A percentile compares a stretch with the other conserved stretches of the same genome.
Evolutionary conservation across 2,113 vertebrate genomes (phyloP).

Genomic region (Vicugna pacos): DNA sequence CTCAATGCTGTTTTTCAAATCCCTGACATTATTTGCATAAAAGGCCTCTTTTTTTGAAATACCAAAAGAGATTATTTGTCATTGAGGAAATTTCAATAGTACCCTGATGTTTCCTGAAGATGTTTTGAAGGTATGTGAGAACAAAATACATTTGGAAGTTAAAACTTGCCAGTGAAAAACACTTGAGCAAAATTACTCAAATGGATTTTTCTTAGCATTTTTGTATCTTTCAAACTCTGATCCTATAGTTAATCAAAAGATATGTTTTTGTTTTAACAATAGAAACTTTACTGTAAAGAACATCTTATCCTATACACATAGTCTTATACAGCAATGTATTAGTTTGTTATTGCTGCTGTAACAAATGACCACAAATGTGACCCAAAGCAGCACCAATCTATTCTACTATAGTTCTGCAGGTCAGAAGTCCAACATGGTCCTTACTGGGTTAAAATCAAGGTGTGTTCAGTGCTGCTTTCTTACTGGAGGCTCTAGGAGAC

Average conservation of each 20-base stretch:
- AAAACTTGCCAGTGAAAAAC: constrained; percentile 48
- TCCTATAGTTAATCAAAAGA: neutral
- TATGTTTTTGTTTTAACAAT: neutral
- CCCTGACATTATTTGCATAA: constrained; percentile 76
- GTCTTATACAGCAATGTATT: neutral
- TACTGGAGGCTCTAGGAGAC: neutral
- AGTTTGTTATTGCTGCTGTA: neutral
- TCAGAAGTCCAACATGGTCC: neutral
- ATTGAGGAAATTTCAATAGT: constrained; percentile 74
- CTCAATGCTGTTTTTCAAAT: constrained; percentile 74
- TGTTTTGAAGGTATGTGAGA: constrained; percentile 58
- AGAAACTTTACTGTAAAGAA: neutral
- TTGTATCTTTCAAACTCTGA: neutral
- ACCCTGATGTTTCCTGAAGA: constrained; percentile 70
- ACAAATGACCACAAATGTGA: neutral
- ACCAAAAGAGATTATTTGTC: constrained; percentile 73
- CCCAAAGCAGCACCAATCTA: neutral
- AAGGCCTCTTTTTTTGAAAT: constrained; percentile 66
- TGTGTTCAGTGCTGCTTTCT: accelerated
- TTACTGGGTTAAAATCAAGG: neutral
- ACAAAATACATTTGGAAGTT: constrained; percentile 62
- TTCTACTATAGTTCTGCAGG: neutral
- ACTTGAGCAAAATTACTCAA: neutral
- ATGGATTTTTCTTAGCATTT: constrained; percentile 5
- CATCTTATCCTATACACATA: neutral